Conservation (phyloP, 2,113 vertebrate genomes). For the Phyllostomus discolor region DNA sequence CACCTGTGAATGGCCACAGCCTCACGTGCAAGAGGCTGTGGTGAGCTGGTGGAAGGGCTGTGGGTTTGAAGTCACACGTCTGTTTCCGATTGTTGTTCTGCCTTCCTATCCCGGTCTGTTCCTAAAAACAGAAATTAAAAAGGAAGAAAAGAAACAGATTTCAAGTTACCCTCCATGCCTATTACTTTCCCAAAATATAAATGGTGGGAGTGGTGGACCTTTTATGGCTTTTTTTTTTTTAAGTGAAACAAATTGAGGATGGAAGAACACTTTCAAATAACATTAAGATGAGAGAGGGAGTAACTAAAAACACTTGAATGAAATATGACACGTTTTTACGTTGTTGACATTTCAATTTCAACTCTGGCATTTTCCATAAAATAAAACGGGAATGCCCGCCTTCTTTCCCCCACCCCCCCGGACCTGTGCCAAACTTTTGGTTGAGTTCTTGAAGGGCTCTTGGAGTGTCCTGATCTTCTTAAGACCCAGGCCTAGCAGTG, state of each 20-base stretch:
- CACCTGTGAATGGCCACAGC: constrained; percentile 5
- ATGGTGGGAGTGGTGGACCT: background rate
- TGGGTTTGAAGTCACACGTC: background rate
- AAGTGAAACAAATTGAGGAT: background rate
- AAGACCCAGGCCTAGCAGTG: background rate
- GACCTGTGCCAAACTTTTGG: background rate
- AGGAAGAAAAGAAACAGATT: background rate
- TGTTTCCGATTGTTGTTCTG: background rate
- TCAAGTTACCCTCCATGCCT: background rate
- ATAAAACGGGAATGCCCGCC: background rate
- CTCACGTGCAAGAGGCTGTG: background rate
- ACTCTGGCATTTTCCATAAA: background rate
- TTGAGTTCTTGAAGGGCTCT: background rate
- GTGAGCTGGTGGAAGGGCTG: background rate
- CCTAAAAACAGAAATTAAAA: background rate
- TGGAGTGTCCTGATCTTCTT: background rate
- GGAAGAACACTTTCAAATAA: background rate
- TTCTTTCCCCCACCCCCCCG: rapidly evolving
- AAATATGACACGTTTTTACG: background rate
- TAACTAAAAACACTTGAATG: constrained; percentile 17
- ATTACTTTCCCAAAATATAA: background rate
- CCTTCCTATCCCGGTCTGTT: background rate
- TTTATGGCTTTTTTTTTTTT: background rate
- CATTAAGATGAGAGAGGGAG: background rate
- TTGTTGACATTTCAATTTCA: constrained; percentile 34